These are phyloP conservation scores for Turritopsis rubra DNA, from an alignment of 30 jellyfish, hydroid and myxozoan genomes.

Conservation along the genomic window DNA sequence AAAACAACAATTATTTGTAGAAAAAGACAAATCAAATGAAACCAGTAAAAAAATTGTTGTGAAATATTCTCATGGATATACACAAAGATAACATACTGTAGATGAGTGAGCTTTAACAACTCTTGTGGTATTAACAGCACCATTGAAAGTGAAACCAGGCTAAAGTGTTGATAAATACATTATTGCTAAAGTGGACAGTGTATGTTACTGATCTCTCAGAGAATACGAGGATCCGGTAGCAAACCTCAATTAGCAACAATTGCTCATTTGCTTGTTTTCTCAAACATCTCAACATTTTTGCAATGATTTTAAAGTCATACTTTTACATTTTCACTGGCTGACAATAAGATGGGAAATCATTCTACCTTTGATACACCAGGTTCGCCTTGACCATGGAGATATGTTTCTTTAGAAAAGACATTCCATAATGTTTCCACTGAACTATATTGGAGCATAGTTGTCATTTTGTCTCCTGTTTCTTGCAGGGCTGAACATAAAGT, in stretches of 20 bases:
- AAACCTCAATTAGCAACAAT: no score
- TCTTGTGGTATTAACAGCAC: slow-evolving; percentile 66
- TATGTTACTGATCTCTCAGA: background rate
- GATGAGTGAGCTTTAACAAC: slow-evolving; percentile 40
- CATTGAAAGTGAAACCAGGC: slow-evolving; percentile 80
- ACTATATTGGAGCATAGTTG: slow-evolving; percentile 70
- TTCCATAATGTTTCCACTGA: slow-evolving; percentile 58
- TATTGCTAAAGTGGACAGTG: background rate
- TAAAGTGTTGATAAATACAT: background rate
- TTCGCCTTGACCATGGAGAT: slow-evolving; percentile 85
- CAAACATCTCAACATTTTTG: no score
- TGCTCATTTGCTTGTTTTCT: no score
- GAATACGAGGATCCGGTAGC: no score
- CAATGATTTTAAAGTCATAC: no score
- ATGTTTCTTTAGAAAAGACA: slow-evolving; percentile 36
- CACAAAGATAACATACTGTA: slow-evolving; percentile 51
- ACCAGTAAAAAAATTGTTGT: background rate
- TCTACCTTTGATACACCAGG: slow-evolving; percentile 75
- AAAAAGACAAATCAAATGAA: background rate
- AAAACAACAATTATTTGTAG: background rate
- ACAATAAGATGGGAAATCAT: background rate
- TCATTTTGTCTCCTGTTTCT: slow-evolving; percentile 36
- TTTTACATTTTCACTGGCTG: no score
- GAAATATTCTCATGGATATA: no score
- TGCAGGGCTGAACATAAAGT: slow-evolving; percentile 33